Evolutionary conservation across 2,797 vertebrate species (phyloP).

Genomic region (Trichosurus vulpecula): DNA sequence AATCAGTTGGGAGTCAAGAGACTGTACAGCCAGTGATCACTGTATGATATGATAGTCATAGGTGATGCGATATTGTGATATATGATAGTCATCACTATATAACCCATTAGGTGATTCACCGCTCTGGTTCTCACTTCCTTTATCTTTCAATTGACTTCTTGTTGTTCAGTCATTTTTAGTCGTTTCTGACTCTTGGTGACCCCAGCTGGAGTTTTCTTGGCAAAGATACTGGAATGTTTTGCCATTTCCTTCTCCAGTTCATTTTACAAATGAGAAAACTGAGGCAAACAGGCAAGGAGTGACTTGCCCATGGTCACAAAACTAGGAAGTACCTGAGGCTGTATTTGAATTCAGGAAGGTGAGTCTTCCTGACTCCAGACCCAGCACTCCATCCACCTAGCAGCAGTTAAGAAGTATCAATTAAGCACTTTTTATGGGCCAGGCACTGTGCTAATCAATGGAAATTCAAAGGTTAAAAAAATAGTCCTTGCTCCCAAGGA

Average conservation of each 20-base stretch:
- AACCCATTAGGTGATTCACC: not conserved
- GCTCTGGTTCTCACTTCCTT: not conserved
- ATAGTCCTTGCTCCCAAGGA: not conserved
- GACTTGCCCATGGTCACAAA: not conserved
- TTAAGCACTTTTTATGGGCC: not conserved
- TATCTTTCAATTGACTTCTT: not conserved
- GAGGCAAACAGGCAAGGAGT: not conserved
- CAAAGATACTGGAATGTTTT: not conserved
- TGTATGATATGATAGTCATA: not conserved
- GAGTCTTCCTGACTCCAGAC: not conserved
- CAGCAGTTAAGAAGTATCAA: not conserved
- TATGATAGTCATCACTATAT: no score
- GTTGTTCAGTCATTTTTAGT: not conserved
- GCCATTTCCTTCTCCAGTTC: not conserved
- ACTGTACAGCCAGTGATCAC: not conserved
- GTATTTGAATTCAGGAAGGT: not conserved
- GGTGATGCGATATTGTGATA: not conserved
- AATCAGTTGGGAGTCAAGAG: not conserved
- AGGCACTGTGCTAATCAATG: not conserved
- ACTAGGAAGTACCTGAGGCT: not conserved
- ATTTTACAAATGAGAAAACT: not conserved
- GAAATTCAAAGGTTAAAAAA: not conserved
- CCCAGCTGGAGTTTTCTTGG: not conserved
- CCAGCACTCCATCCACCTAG: not conserved
- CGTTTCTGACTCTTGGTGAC: not conserved